Percentiles rank a stretch among this genome's conserved stretches.
Conservation (phyloP, 1,140 invertebrate species). For the Pectinophora gossypiella region DNA sequence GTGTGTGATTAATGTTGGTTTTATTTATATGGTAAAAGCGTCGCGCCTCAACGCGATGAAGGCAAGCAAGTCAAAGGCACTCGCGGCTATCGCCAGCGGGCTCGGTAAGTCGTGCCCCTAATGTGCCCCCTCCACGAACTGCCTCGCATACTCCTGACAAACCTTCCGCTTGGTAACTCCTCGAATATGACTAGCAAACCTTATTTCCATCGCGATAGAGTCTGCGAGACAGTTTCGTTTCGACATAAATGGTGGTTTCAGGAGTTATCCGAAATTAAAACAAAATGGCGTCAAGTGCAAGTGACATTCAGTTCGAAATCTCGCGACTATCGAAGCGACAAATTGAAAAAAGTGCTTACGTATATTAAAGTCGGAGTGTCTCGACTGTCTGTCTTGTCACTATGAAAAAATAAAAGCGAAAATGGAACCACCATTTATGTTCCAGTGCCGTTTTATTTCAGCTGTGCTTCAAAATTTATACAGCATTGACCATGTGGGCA, state of each 20-base stretch:
- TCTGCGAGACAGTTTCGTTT: conserved; percentile 39
- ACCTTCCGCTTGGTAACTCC: neutral
- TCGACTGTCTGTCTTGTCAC: too few species aligned
- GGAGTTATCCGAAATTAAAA: too few species aligned
- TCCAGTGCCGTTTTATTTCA: conserved; percentile 40
- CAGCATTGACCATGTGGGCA: conserved; percentile 39
- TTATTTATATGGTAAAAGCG: conserved; percentile 77
- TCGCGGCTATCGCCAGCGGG: conserved; percentile 69
- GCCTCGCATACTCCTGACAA: conserved; percentile 31
- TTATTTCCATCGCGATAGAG: conserved; percentile 4
- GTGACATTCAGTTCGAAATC: too few species aligned
- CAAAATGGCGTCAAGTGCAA: too few species aligned
- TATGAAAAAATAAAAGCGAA: too few species aligned
- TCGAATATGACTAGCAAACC: neutral
- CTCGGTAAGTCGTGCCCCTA: conserved; percentile 64
- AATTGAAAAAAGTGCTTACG: too few species aligned
- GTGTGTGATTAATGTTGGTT: conserved; percentile 72
- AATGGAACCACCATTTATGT: conserved; percentile 36
- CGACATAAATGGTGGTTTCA: conserved; percentile 38
- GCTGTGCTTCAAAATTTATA: conserved; percentile 33
- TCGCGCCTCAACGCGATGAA: conserved; percentile 72
- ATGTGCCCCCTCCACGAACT: conserved; percentile 17
- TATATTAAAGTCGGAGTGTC: too few species aligned
- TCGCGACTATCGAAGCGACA: too few species aligned
- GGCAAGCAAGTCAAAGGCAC: conserved; percentile 74